Conservation (phyloP, 2,888 invertebrate genomes). For the Drosophila formosana region DNA sequence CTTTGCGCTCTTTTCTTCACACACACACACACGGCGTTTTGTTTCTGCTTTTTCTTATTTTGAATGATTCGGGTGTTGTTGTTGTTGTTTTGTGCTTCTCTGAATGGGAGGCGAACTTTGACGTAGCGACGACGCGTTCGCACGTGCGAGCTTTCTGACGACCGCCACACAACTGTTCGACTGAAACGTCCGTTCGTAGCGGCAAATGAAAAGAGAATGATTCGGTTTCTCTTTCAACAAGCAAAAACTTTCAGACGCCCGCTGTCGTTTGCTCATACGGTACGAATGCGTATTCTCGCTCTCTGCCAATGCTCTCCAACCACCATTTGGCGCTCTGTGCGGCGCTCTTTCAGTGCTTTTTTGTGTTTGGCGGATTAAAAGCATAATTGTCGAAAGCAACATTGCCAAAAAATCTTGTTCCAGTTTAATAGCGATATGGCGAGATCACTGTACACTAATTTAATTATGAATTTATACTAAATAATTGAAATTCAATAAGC, state of each 20-base stretch:
- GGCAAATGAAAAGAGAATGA: conserved; percentile 59
- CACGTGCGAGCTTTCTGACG: conserved; percentile 76
- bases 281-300: conserved; percentile 33
- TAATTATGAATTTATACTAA: neutral
- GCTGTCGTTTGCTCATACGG: conserved; percentile 14
- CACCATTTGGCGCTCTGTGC: conserved; percentile 47
- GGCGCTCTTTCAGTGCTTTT: conserved; percentile 34
- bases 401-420: conserved; percentile 40
- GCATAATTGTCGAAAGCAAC: conserved; percentile 12
- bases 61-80: conserved; percentile 12
- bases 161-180: conserved; percentile 60
- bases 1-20: conserved; percentile 48
- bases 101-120: conserved; percentile 50
- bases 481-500: neutral
- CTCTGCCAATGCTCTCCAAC: conserved; percentile 31
- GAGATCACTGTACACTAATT: conserved; percentile 4
- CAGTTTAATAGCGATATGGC: neutral
- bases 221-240: conserved; percentile 50
- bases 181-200: conserved; percentile 49
- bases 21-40: conserved; percentile 57
- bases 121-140: conserved; percentile 60
- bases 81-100: conserved; percentile 36
- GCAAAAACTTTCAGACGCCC: conserved; percentile 51
- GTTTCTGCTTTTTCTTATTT: conserved; percentile 34
- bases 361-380: conserved; percentile 41